Conservation (phyloP, 2,888 invertebrate species). For the Lasiommata megera region DNA sequence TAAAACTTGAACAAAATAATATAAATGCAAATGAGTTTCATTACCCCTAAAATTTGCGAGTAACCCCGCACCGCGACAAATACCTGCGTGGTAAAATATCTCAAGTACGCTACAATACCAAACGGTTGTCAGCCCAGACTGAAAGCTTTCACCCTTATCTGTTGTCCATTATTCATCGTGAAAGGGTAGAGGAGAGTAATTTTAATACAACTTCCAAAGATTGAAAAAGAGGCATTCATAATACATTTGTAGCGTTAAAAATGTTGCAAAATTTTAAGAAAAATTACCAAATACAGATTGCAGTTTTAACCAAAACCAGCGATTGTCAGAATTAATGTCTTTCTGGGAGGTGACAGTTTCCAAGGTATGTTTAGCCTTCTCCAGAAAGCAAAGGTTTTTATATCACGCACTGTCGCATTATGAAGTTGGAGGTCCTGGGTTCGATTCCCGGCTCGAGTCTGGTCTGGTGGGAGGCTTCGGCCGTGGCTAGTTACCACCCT, state of each 20-base stretch:
- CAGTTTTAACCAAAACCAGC: no score
- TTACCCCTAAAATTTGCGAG: slow-evolving; percentile 3
- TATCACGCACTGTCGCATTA: no score
- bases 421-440: no score
- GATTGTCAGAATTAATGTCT: no score
- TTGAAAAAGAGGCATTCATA: not conserved
- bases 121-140: not conserved
- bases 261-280: no score
- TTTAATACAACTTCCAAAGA: not conserved
- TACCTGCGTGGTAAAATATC: not conserved
- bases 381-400: no score
- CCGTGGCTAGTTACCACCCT: no score
- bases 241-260: not conserved
- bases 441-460: no score
- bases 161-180: not conserved
- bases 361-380: no score
- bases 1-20: not conserved
- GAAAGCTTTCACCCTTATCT: not conserved
- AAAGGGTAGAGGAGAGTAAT: not conserved
- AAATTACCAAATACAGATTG: no score
- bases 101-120: not conserved
- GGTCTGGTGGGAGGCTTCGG: no score
- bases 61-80: not conserved
- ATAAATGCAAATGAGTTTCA: slow-evolving; percentile 8
- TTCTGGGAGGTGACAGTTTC: no score